Evolutionary conservation across 2,113 vertebrate genomes (phyloP).

Genomic region (Sapayoa aenigma): DNA sequence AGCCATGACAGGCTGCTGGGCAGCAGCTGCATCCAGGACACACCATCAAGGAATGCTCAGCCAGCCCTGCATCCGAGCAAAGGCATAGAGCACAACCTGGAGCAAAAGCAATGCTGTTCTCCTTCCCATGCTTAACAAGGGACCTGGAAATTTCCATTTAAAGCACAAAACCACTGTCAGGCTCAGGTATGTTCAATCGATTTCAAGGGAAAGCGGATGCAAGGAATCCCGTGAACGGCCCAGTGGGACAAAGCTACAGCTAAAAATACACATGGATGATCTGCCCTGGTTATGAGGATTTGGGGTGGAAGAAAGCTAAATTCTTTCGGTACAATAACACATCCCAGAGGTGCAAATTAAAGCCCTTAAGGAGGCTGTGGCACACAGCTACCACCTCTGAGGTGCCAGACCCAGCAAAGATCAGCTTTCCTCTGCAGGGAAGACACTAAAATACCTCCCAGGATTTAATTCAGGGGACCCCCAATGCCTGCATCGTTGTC

Average conservation of each 20-base stretch:
- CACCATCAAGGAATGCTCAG: background rate
- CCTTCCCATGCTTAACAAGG: background rate
- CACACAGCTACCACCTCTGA: background rate
- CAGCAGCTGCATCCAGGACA: background rate
- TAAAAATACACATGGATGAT: background rate
- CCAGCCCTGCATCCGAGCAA: background rate
- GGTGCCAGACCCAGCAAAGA: background rate
- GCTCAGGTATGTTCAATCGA: background rate
- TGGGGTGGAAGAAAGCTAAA: background rate
- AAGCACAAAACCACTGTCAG: background rate
- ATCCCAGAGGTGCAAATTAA: background rate
- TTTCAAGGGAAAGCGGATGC: background rate
- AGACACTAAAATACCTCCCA: background rate
- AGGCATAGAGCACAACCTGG: background rate
- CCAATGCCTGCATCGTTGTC: fast-evolving
- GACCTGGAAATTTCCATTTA: background rate
- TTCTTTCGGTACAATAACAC: background rate
- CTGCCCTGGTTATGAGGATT: background rate
- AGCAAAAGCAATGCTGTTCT: background rate
- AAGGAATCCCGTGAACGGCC: background rate
- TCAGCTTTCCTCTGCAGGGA: fast-evolving
- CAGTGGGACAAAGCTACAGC: background rate
- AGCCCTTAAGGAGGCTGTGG: background rate
- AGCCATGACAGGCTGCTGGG: background rate
- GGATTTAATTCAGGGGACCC: background rate